Evolutionary conservation across 2,113 vertebrate species (phyloP).

Genomic region (Microtus ochrogaster): DNA sequence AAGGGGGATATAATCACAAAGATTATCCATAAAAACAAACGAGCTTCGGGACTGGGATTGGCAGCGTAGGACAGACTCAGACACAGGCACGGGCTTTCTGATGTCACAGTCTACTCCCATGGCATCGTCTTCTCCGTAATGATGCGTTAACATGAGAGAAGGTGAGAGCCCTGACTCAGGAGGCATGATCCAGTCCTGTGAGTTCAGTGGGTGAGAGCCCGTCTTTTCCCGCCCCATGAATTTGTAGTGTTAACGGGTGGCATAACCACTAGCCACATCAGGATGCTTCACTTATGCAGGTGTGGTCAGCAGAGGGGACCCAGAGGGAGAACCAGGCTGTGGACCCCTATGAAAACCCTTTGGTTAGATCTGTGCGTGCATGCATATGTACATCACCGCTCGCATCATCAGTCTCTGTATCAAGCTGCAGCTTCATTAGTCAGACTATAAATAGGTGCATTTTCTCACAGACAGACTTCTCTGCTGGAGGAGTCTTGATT

Average conservation of each 20-base stretch:
- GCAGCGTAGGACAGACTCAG: not conserved
- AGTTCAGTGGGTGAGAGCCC: not conserved
- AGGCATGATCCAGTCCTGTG: not conserved
- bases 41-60: not conserved
- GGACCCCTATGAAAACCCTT: not conserved
- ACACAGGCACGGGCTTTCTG: not conserved
- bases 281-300: not conserved
- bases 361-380: not conserved
- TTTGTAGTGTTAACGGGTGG: no score
- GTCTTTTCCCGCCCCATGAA: not conserved
- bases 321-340: not conserved
- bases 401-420: not conserved
- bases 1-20: not conserved
- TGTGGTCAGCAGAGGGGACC: not conserved
- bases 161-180: not conserved
- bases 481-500: constrained; percentile 12
- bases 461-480: constrained; percentile 21
- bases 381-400: not conserved
- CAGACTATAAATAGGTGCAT: constrained; percentile 4
- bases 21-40: not conserved
- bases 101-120: not conserved
- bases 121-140: not conserved
- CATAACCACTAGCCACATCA: not conserved
- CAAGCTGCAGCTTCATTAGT: not conserved
- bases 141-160: not conserved